Evolutionary conservation across 30 jellyfish, hydroid and myxozoan genomes (phyloP), one percentile per base, ranked within the genome.

Genomic region (Aurelia aurita): DNA sequence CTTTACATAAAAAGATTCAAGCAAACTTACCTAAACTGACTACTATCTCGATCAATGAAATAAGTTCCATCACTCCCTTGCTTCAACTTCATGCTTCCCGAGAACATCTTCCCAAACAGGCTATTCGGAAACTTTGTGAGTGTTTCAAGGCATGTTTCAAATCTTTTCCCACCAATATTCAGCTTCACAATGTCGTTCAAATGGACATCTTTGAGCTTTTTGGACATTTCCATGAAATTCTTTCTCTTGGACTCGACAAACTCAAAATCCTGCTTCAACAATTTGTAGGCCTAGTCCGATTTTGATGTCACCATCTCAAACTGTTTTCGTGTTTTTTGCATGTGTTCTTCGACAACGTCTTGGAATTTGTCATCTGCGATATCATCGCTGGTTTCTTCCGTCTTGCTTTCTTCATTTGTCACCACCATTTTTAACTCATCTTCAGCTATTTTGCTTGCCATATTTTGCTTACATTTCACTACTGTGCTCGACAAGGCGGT

Each of bases 21-120:
- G n/a, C n/a, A 15, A 39, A 6, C 69, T n/a, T 58, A 58, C 69
- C 69, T 58, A 23, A 58, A 58, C 25, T 3, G 69, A 7, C 15
- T n/a, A 11, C 69, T 22, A 58, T 58, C 69, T n/a, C 69, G 69
- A 11, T 58, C 69, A 4, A 58, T 58, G 69, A 58, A 58, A 58
- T n/a, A 58, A 20, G 69, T 5, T 20, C 69, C 69, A 23, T 58
- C 69, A n/a, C 28, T n/a, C 13, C 28, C 28, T 8, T 58, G 25
- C 69, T 58, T 23, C 69, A 58, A 58, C 25, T n/a, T 23, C 28
- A 16, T 14, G 25, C 69, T 58, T 13, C 69, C 69, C 28, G 69
- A 58, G 13, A 58, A 58, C 69, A 58, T 58, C 15, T 14, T 58
- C 69, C 15, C 69, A 58, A 58, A 58, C 25, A n/a, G 28, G 28